A percentile compares a stretch with the other conserved stretches of the same genome.
Conservation (phyloP, 2,888 invertebrate species). For the Xestia xanthographa region DNA sequence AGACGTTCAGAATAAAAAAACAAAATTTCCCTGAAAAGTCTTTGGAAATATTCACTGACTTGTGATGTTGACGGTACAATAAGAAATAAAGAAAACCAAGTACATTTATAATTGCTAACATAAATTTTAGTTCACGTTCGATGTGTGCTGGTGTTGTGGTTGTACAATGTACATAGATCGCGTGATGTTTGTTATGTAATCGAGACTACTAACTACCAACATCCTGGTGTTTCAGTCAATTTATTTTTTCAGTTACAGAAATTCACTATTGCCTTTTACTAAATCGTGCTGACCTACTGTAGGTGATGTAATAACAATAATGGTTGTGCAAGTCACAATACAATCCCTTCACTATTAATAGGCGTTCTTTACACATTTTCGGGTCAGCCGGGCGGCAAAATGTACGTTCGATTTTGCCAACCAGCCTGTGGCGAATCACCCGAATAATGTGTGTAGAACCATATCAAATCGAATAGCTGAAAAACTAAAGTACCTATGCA, state of each 20-base stretch:
- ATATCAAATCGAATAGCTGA: no score
- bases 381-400: not conserved
- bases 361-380: not conserved
- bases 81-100: constrained; percentile 9
- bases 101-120: constrained; percentile 29
- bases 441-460: not conserved
- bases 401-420: not conserved
- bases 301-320: not conserved
- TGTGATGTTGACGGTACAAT: not conserved
- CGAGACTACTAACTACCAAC: constrained; percentile 30
- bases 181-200: constrained; percentile 51
- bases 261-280: constrained; percentile 7
- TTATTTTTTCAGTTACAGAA: constrained; percentile 32
- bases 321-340: not conserved
- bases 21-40: not conserved
- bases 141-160: not conserved
- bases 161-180: constrained; percentile 25
- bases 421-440: not conserved
- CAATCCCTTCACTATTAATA: not conserved
- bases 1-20: not conserved
- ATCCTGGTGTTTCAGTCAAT: constrained; percentile 48
- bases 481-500: no score
- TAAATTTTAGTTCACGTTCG: constrained; percentile 28
- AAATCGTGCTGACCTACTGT: not conserved
- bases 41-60: not conserved